Percentiles rank a stretch among this genome's conserved stretches.
Conservation (phyloP, 2,113 vertebrate species). For the Campylorhamphus procurvoides region DNA sequence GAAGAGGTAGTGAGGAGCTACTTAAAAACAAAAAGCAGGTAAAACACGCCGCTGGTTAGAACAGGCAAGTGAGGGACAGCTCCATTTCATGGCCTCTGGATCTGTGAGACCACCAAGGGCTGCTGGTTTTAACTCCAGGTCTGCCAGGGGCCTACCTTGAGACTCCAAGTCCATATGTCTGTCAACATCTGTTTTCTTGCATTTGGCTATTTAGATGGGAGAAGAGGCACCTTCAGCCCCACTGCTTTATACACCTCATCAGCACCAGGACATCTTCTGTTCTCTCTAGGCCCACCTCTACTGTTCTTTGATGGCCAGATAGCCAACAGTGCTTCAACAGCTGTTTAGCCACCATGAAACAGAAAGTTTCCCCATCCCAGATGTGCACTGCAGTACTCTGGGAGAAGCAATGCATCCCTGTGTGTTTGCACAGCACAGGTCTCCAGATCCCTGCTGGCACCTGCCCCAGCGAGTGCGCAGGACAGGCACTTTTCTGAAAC, state of each 20-base stretch:
- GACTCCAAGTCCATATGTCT: not conserved
- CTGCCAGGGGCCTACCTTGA: not conserved
- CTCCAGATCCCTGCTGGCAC: not conserved
- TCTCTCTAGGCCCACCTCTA: not conserved
- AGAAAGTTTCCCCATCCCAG: not conserved
- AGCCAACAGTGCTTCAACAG: not conserved
- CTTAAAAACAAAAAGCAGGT: not conserved
- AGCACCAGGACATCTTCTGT: not conserved
- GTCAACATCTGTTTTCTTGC: not conserved
- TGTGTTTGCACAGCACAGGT: not conserved
- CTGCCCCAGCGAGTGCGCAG: accelerated
- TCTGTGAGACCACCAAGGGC: not conserved
- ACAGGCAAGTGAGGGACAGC: not conserved
- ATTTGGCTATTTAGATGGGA: not conserved
- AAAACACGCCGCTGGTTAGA: not conserved
- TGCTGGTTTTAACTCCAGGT: not conserved
- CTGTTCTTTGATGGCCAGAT: not conserved
- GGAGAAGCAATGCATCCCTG: not conserved
- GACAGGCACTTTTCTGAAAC: not conserved
- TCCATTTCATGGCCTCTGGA: not conserved
- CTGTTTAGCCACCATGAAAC: not conserved
- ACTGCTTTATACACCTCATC: not conserved
- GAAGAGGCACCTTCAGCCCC: not conserved
- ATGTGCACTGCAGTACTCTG: too few species aligned
- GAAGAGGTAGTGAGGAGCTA: not conserved